Evolutionary conservation across 2,113 vertebrate species (phyloP).

Genomic region (Sinocyclocheilus anshuiensis): DNA sequence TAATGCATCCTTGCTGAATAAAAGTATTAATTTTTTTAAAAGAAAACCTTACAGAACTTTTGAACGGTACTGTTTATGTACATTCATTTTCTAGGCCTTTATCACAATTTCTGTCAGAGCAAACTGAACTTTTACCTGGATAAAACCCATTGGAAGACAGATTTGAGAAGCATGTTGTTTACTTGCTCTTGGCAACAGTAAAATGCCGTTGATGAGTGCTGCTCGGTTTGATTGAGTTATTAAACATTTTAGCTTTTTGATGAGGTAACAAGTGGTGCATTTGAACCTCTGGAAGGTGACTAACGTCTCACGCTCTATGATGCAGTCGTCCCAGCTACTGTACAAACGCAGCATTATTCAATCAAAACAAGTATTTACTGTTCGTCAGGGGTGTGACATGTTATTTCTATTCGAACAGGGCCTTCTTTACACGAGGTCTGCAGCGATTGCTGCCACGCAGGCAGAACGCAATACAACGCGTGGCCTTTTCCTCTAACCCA

Average conservation of each 20-base stretch:
- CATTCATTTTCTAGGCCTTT: neutral
- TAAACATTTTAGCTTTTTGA: neutral
- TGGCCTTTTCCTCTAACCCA: neutral
- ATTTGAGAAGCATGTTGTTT: conserved; percentile 1
- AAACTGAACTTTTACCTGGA: neutral
- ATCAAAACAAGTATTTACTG: conserved; percentile 55
- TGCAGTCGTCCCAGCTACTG: conserved; percentile 55
- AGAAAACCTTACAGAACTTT: neutral
- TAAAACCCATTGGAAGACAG: neutral
- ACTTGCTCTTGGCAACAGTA: neutral
- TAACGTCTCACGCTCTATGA: conserved; percentile 63
- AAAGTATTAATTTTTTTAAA: neutral
- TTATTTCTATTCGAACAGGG: conserved; percentile 33
- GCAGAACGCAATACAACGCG: neutral
- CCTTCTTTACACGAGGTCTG: neutral
- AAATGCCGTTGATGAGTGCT: neutral
- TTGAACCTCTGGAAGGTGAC: conserved; percentile 65
- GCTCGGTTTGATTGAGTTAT: neutral
- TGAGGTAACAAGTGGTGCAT: conserved; percentile 29
- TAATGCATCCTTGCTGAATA: neutral
- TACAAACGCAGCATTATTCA: conserved; percentile 63
- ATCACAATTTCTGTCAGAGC: neutral
- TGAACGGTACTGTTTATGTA: neutral
- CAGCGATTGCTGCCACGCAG: neutral
- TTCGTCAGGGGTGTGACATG: conserved; percentile 21